Evolutionary conservation across 2,113 vertebrate species (phyloP), one percentile per base, ranked within the genome.

Genomic region (Polyodon spathula): DNA sequence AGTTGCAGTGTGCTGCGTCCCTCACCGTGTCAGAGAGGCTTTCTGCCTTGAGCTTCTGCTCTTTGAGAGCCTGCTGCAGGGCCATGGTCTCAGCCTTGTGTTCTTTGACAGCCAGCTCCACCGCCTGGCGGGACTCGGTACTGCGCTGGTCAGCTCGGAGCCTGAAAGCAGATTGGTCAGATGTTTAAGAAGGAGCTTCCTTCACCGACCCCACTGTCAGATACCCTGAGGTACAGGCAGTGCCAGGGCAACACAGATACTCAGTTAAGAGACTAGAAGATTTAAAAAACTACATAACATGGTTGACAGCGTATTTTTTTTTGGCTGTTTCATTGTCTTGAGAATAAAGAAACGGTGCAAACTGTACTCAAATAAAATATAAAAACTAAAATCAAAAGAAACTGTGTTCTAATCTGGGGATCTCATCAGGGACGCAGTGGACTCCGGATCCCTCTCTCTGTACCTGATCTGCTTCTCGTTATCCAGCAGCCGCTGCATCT

Each of bases 381-480:
- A n/a, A n/a, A n/a, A n/a, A n/a, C n/a, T n/a, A n/a, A n/a, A n/a
- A n/a, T n/a, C n/a, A n/a, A n/a, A n/a, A n/a, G n/a, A n/a, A n/a
- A n/a, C n/a, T n/a, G n/a, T n/a, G n/a, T n/a, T n/a, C n/a, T n/a
- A n/a, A n/a, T n/a, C n/a, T n/a, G n/a, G n/a, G n/a, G n/a, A n/a
- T n/a, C n/a, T n/a, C n/a, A n/a, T n/a, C n/a, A n/a, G n/a, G n/a
- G n/a, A n/a, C n/a, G n/a, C n/a, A n/a, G 1, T n/a, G 11, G 46
- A 50, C 4, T 10, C 27, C 37, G 56, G 6, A n/a, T 39, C 37
- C 60, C 39, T 1, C 12, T 43, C 5, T 63, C 16, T 67, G 66
- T 57, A 97, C 96, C 95, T 92, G 88, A 87, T 97, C 80, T 99
- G 96, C 68, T 97, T 98, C 80, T 99, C 96, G 0, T 85, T 95